Conservation (phyloP, 2,888 invertebrate genomes). For the Parnassius apollo region DNA sequence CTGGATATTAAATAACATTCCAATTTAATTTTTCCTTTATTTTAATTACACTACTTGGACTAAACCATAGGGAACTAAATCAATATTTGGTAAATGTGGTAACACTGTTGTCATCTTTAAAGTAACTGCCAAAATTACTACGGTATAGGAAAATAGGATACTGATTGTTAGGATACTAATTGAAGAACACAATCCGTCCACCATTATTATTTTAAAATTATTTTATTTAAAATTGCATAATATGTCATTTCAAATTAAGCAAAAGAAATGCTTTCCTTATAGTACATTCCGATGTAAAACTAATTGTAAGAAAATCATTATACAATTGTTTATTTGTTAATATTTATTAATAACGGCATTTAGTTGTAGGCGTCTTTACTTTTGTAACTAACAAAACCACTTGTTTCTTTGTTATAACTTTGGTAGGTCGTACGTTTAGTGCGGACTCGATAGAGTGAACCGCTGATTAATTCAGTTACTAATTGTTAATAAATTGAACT, state of each 20-base stretch:
- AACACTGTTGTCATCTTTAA: not conserved
- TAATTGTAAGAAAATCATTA: conserved; percentile 41
- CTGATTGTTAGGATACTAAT: no score
- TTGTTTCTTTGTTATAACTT: conserved; percentile 64
- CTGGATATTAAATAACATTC: no score
- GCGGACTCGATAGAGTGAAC: conserved; percentile 31
- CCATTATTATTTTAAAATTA: not conserved
- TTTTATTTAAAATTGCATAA: no score
- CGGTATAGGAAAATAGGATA: no score
- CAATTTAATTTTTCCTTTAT: no score
- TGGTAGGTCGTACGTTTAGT: conserved; percentile 34
- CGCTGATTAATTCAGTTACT: conserved; percentile 66
- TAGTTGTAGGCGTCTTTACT: conserved; percentile 58
- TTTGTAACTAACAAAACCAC: conserved; percentile 69
- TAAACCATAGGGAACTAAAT: no score
- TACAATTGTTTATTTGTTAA: conserved; percentile 66
- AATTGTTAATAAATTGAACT: conserved; percentile 79
- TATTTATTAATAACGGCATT: conserved; percentile 72
- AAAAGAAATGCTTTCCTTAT: conserved; percentile 28
- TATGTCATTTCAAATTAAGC: no score
- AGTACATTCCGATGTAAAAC: conserved; percentile 40
- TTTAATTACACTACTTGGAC: no score
- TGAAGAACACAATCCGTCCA: not conserved
- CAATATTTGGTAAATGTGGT: not conserved
- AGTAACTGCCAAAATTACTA: no score